A percentile compares a stretch with the other conserved stretches of the same genome.
These are phyloP conservation scores for Peromyscus eremicus DNA, from an alignment of 2,797 vertebrate species.

Conservation along the genomic window DNA sequence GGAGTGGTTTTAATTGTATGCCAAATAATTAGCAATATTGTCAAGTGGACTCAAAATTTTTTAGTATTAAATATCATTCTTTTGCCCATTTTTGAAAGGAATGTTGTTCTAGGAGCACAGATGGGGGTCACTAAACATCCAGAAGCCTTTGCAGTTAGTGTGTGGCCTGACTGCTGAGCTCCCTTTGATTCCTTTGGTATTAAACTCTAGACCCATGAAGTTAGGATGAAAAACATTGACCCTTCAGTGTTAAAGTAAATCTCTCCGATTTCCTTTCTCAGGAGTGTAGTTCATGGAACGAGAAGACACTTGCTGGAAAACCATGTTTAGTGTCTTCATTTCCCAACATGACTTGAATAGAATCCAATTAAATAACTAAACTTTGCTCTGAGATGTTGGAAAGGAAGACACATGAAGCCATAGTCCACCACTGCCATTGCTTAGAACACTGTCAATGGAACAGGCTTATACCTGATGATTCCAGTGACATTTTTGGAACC, in stretches of 20 bases:
- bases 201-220: not conserved
- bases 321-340: not conserved
- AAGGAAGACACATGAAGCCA: constrained; percentile 11
- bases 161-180: not conserved
- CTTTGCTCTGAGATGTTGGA: not conserved
- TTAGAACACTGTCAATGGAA: not conserved
- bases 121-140: not conserved
- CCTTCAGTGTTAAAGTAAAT: not conserved
- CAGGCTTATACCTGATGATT: not conserved
- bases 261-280: not conserved
- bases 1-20: not conserved
- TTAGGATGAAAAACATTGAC: not conserved
- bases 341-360: constrained; percentile 9
- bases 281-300: not conserved
- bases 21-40: not conserved
- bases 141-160: not conserved
- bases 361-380: constrained; percentile 22
- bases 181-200: not conserved
- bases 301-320: not conserved
- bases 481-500: constrained; percentile 14
- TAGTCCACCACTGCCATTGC: not conserved
- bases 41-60: not conserved
- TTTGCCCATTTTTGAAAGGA: not conserved
- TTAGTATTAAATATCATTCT: not conserved
- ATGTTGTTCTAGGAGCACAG: not conserved